phyloP scores from a whole-genome alignment of 2,113 vertebrate genomes.

The Microcebus lehilahytsara region DNA sequence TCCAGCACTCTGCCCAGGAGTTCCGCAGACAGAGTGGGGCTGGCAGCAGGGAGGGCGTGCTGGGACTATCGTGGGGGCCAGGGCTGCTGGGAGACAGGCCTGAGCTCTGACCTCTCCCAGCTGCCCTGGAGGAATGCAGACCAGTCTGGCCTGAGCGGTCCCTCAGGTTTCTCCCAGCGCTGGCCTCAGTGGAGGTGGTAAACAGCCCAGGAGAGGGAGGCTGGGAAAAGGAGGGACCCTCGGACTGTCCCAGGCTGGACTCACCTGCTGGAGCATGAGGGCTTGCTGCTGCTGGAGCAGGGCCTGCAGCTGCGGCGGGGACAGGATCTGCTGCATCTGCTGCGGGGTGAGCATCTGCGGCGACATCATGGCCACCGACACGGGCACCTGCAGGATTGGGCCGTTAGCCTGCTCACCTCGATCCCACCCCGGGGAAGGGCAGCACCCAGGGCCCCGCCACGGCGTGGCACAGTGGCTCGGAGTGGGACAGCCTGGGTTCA shows the following conservation, averaged over 20 bases:
- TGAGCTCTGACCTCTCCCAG: neutral
- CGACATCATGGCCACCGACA: constrained; percentile 99
- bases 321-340: constrained; percentile 99
- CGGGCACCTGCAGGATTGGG: constrained; percentile 87
- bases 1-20: neutral
- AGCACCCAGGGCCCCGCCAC: neutral
- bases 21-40: neutral
- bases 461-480: accelerated
- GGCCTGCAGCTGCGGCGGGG: constrained; percentile 97
- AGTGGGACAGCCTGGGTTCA: neutral
- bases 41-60: neutral
- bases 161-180: constrained; percentile 79
- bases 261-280: constrained; percentile 98
- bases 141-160: constrained; percentile 78
- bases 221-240: neutral
- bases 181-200: constrained; percentile 67
- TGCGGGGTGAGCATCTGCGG: constrained; percentile 99
- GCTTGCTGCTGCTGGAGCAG: constrained; percentile 98
- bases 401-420: neutral
- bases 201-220: constrained; percentile 72
- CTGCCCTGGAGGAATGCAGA: constrained; percentile 77
- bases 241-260: neutral
- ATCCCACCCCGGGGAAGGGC: neutral
- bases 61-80: too few species aligned
- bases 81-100: neutral